Evolutionary conservation across 2,888 invertebrate genomes (phyloP).

Genomic region (Orthosia incerta): DNA sequence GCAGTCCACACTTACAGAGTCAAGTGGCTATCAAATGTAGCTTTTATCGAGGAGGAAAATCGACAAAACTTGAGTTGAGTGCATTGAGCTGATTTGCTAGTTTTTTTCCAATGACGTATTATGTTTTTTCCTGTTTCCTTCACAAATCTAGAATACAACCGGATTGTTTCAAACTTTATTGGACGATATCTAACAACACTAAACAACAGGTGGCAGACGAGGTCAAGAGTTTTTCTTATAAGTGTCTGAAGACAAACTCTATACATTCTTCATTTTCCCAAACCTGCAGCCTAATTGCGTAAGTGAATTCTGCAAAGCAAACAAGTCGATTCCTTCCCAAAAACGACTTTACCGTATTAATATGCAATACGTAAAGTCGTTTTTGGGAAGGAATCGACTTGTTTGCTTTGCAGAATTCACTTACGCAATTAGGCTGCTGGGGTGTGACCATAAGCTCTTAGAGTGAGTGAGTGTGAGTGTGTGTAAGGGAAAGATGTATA

Average conservation of each 20-base stretch:
- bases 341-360: too few relatives aligned
- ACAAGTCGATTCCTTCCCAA: too few relatives aligned
- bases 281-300: too few relatives aligned
- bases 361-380: too few relatives aligned
- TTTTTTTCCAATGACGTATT: constrained; percentile 1
- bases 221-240: constrained; percentile 5
- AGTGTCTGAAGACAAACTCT: neutral
- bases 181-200: neutral
- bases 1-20: constrained; percentile 1
- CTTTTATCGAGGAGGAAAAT: constrained; percentile 8
- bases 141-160: constrained; percentile 9
- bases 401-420: too few relatives aligned
- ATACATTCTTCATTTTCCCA: neutral
- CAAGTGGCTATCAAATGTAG: constrained; percentile 17
- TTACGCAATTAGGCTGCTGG: too few relatives aligned
- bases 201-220: constrained; percentile 5
- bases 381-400: too few relatives aligned
- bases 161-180: neutral
- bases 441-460: too few relatives aligned
- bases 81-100: constrained; percentile 14
- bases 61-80: constrained; percentile 15
- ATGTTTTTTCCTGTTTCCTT: constrained; percentile 25
- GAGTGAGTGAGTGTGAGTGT: too few relatives aligned
- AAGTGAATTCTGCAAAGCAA: too few relatives aligned
- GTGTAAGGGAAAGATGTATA: too few relatives aligned